Evolutionary conservation across 35 echinoderm and acorn worm species (phyloP).

Genomic region (Heliocidaris erythrogramma): DNA sequence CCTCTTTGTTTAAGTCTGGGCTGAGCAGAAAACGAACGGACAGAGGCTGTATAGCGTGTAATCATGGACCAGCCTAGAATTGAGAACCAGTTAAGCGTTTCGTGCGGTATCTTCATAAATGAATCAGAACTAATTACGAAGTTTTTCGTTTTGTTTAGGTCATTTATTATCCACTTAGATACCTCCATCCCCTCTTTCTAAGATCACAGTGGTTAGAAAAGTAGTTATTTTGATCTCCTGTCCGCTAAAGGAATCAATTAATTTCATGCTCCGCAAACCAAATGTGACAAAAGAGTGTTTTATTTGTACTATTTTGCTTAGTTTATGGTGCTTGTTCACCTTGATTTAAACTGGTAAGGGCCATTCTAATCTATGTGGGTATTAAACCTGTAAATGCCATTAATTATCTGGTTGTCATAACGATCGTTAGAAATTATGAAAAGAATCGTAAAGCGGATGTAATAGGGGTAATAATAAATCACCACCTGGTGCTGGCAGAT

Average conservation of each 20-base stretch:
- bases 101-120: neutral
- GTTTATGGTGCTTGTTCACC: neutral
- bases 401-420: constrained; percentile 12
- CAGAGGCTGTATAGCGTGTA: neutral
- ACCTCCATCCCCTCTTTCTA: neutral
- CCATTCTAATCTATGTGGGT: neutral
- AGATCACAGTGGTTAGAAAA: neutral
- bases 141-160: constrained; percentile 1
- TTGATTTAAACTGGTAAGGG: neutral
- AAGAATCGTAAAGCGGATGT: neutral
- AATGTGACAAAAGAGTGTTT: neutral
- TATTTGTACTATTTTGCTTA: neutral
- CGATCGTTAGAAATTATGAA: neutral
- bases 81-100: neutral
- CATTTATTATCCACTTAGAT: neutral
- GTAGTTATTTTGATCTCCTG: neutral
- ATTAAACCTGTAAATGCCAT: neutral
- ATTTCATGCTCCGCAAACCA: constrained; percentile 39
- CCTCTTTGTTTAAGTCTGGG: neutral
- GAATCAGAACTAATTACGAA: constrained; percentile 39
- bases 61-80: neutral
- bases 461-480: constrained; percentile 3
- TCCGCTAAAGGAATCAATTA: constrained; percentile 5
- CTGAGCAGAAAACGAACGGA: neutral
- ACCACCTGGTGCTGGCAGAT: neutral